A percentile compares a stretch with the other conserved stretches of the same genome.
Conservation (phyloP, 2,888 invertebrate species). For the Herminia tarsipennalis region DNA sequence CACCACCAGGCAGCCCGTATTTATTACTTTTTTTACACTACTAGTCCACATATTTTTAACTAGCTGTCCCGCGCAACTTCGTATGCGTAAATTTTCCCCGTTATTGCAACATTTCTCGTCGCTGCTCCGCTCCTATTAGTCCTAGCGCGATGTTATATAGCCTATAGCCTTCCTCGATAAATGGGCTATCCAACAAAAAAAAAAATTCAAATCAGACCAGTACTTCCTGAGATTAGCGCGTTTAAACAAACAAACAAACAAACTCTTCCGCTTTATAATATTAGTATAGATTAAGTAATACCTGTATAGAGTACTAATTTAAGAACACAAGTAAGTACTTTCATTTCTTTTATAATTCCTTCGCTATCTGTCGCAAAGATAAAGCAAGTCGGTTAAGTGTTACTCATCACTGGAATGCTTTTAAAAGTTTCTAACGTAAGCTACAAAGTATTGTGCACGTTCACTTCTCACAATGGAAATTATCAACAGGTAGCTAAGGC, state of each 20-base stretch:
- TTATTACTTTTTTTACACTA: background rate
- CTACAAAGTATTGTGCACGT: slow-evolving; percentile 66
- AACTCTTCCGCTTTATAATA: no score
- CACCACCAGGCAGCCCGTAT: no score
- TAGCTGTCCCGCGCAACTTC: no score
- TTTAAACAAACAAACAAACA: no score
- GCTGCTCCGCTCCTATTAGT: no score
- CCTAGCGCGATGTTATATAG: no score
- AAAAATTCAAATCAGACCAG: no score
- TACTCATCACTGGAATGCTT: slow-evolving; percentile 73
- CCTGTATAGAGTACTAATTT: background rate
- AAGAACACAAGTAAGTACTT: slow-evolving; percentile 5
- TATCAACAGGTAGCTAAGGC: slow-evolving; percentile 82
- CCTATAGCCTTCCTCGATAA: no score
- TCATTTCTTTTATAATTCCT: slow-evolving; percentile 21
- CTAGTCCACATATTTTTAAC: background rate
- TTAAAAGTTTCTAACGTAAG: slow-evolving; percentile 61
- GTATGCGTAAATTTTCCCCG: no score
- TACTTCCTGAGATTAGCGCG: no score
- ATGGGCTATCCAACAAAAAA: no score
- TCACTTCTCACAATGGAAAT: slow-evolving; percentile 72
- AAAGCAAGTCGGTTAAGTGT: slow-evolving; percentile 44
- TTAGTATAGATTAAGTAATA: background rate
- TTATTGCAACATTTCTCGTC: no score
- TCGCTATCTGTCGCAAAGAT: slow-evolving; percentile 44